phyloP scores from a whole-genome alignment of 2,888 invertebrate species.

The Artemia sinica region DNA sequence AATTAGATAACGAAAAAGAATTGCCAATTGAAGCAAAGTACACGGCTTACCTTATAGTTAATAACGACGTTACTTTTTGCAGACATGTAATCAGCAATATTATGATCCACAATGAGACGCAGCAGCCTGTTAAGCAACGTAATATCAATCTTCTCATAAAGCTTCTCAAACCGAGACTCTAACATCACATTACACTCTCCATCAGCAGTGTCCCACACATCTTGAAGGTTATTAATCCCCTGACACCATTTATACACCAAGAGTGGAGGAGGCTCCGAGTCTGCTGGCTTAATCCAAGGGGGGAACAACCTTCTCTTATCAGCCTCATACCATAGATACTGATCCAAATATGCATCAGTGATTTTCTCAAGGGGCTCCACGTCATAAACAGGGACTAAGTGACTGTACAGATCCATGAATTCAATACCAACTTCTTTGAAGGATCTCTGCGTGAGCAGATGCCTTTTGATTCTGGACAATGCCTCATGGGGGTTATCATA shows the following conservation, averaged over 20 bases:
- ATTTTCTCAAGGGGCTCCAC: conserved; percentile 98
- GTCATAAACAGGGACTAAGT: conserved; percentile 95
- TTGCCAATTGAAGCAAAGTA: too few relatives aligned
- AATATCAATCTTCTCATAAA: conserved; percentile 99
- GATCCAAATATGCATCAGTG: conserved; percentile 97
- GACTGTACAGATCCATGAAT: conserved; percentile 99
- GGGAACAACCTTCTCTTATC: conserved; percentile 92
- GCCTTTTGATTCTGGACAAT: conserved; percentile 93
- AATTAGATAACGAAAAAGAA: too few relatives aligned
- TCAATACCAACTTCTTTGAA: conserved; percentile 99
- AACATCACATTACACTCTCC: conserved; percentile 96
- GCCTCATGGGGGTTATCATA: conserved; percentile 99
- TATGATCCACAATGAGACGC: conserved; percentile 95
- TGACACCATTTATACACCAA: conserved; percentile 42
- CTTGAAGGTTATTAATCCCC: conserved; percentile 88
- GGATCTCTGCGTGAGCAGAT: conserved; percentile 88
- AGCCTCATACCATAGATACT: conserved; percentile 98
- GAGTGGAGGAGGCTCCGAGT: conserved; percentile 73
- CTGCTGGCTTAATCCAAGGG: conserved; percentile 98
- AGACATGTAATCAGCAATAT: conserved; percentile 99
- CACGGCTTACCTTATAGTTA: conserved; percentile 62
- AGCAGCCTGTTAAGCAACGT: conserved; percentile 87
- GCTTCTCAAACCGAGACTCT: conserved; percentile 90
- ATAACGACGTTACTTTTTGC: conserved; percentile 99
- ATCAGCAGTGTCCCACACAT: conserved; percentile 97